These are phyloP conservation scores for Acanthosepion lycidas DNA, from an alignment of 2,888 invertebrate genomes.

Conservation along the genomic window DNA sequence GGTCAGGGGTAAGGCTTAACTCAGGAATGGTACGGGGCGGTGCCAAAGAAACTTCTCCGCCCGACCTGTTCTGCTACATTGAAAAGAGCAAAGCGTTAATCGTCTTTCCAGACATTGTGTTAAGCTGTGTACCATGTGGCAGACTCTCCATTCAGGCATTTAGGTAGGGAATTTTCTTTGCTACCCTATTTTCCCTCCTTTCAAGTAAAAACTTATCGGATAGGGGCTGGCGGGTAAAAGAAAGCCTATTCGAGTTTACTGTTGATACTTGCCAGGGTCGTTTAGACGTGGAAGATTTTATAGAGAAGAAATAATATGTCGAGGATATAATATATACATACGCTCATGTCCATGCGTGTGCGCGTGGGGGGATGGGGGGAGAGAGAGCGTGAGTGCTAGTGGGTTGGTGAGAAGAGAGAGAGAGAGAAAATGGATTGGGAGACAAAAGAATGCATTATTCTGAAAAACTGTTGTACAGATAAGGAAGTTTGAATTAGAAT, in stretches of 20 bases:
- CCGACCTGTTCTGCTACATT: conserved; percentile 12
- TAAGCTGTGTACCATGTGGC: conserved; percentile 20
- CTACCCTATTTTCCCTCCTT: not conserved
- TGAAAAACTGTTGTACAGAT: no score
- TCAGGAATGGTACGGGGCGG: not conserved
- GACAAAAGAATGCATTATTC: not conserved
- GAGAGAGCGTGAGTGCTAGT: not conserved
- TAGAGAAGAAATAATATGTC: no score
- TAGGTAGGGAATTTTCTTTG: not conserved
- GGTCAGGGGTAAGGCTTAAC: not conserved
- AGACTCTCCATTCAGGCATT: not conserved
- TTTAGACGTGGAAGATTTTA: no score
- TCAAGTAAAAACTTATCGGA: not conserved
- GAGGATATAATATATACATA: no score
- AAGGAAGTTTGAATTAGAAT: no score
- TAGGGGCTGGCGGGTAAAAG: not conserved
- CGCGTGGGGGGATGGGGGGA: no score
- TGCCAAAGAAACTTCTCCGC: not conserved
- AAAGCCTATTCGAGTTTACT: not conserved
- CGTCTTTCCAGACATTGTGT: not conserved
- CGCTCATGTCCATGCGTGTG: no score
- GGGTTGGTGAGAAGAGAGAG: not conserved
- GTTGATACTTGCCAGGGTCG: not conserved
- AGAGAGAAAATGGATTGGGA: not conserved
- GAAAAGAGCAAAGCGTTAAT: not conserved